These are phyloP conservation scores for Coenobita brevimanus DNA, from an alignment of 1,140 invertebrate species.

Conservation along the genomic window DNA sequence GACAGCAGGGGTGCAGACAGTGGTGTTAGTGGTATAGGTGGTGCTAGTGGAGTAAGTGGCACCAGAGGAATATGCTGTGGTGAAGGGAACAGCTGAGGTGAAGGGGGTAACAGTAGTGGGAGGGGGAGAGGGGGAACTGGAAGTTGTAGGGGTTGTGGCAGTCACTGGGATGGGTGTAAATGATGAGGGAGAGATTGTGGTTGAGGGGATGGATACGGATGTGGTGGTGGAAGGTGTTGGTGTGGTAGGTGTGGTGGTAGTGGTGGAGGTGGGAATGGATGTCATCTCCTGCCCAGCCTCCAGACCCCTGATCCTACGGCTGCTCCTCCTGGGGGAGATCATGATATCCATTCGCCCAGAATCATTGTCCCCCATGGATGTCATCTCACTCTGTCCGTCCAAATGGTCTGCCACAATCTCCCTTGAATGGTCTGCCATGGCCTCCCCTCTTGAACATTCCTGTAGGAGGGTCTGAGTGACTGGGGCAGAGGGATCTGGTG, in stretches of 20 bases:
- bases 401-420: background rate
- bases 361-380: background rate
- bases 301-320: background rate
- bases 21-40: no score
- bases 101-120: background rate
- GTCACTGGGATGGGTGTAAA: background rate
- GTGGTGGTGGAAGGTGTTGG: background rate
- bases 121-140: background rate
- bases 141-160: no score
- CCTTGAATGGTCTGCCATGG: background rate
- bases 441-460: background rate
- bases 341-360: background rate
- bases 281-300: background rate
- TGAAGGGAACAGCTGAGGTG: no score
- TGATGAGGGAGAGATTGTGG: background rate
- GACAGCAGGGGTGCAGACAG: no score
- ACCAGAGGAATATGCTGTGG: no score
- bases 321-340: conserved; percentile 47
- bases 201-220: background rate
- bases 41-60: no score
- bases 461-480: background rate
- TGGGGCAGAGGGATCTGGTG: background rate
- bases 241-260: background rate
- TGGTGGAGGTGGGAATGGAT: background rate
- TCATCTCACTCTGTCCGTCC: no score